phyloP scores from a whole-genome alignment of 2,888 invertebrate genomes.

The Phengaris arion region DNA sequence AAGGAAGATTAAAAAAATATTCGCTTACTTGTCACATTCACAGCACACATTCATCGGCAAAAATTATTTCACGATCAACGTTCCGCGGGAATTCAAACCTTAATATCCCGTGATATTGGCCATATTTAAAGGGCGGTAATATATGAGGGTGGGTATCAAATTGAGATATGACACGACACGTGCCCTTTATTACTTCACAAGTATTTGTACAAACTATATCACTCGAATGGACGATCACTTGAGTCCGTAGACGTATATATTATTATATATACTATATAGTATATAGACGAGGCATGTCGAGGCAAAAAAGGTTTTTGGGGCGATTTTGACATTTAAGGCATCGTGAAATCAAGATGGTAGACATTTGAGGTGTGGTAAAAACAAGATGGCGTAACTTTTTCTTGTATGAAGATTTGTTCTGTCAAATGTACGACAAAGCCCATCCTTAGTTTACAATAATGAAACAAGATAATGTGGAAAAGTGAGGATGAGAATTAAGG shows the following conservation, averaged over 20 bases:
- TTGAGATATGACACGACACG: constrained; percentile 74
- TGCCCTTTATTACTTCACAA: constrained; percentile 73
- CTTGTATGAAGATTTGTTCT: no score
- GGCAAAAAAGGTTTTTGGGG: no score
- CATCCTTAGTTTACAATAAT: no score
- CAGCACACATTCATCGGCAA: constrained; percentile 17
- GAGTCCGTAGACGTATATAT: background rate
- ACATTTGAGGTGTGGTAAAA: no score
- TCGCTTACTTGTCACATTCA: constrained; percentile 51
- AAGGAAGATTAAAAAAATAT: constrained; percentile 24
- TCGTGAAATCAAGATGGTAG: no score
- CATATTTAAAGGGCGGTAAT: background rate
- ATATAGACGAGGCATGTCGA: no score
- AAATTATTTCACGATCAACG: background rate
- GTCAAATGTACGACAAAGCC: no score
- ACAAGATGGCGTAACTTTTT: no score
- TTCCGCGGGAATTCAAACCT: constrained; percentile 6
- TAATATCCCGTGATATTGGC: background rate
- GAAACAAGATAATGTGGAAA: background rate
- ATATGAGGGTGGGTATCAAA: constrained; percentile 42
- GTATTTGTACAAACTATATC: constrained; percentile 73
- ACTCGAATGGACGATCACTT: constrained; percentile 66
- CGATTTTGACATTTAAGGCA: no score
- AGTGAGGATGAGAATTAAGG: background rate
- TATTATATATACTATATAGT: no score